phyloP scores from a whole-genome alignment of 2,888 invertebrate genomes.

The Caenorhabditis imperialis region DNA sequence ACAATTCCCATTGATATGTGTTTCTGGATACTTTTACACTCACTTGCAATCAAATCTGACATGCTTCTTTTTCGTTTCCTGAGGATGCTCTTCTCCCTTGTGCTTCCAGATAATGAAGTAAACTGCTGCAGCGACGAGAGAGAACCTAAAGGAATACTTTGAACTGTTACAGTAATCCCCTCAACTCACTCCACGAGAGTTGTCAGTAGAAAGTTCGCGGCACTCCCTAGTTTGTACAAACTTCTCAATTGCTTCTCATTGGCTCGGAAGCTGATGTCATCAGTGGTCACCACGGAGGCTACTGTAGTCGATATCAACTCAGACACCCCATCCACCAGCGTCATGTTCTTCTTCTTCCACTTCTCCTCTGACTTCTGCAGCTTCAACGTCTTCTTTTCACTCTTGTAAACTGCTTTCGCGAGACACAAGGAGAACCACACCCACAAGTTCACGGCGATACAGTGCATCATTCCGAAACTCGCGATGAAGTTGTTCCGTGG shows the following conservation, averaged over 20 bases:
- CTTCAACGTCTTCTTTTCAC: constrained; percentile 39
- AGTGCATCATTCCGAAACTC: constrained; percentile 54
- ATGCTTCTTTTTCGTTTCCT: constrained; percentile 62
- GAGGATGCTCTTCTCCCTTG: constrained; percentile 61
- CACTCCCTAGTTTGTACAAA: constrained; percentile 71
- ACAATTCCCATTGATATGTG: not conserved
- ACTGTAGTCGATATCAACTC: constrained; percentile 15
- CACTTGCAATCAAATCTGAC: constrained; percentile 75
- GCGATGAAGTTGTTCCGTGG: constrained; percentile 43
- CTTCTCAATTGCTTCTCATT: constrained; percentile 39
- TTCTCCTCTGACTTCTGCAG: constrained; percentile 34
- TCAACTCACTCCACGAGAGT: constrained; percentile 71
- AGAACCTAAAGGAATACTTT: constrained; percentile 49
- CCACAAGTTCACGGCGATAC: constrained; percentile 51
- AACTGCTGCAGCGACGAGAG: constrained; percentile 74
- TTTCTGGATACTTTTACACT: not conserved
- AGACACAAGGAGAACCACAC: constrained; percentile 49
- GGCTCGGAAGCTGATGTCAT: constrained; percentile 15
- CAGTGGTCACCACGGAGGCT: constrained; percentile 1
- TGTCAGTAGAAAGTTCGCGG: constrained; percentile 74
- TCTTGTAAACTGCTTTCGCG: constrained; percentile 38
- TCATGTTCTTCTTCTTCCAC: constrained; percentile 48
- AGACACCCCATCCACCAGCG: constrained; percentile 12
- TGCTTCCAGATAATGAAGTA: constrained; percentile 76
- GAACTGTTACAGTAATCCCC: not conserved